Base-by-base conservation (phyloP, 2,797 vertebrate genomes). In the Sorex maritimensis region DNA sequence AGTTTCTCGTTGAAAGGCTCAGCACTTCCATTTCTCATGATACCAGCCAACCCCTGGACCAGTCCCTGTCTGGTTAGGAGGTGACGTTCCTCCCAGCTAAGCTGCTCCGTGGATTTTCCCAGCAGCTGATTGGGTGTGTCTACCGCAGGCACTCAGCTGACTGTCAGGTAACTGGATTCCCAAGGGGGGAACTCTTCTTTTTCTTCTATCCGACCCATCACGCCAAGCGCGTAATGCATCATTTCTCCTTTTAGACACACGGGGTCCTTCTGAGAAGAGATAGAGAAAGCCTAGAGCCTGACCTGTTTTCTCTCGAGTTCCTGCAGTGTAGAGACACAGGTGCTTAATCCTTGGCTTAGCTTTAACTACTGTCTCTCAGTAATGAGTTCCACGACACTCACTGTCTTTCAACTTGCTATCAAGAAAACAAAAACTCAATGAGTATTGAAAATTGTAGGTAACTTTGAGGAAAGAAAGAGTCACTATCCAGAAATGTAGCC, bases 21-120 rank as follows among this genome's bases (percentile, higher is more conserved):
- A 61, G 38, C 23, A 38, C 49, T 95, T 95, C 88, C 86, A 90
- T 92, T 96, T 92, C 96, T 90, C 94, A 88, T 28, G 68, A 49
- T 52, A 23, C 30, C 23, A 1, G 9, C 19, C 55, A 63, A 41
- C 55, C 74, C 49, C 24, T 0, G 28, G 44, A n/a, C 21, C 30
- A 17, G 17, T 5, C 30, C 19, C 0, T 4, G 34, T 61, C 26
- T 30, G 75, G 21, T 26, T 7, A 91, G 61, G 65, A 67, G 23
- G 26, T 11, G 9, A 34, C 24, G 34, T 61, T 34, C 67, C 24
- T 69, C n/a, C 41, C 15, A 41, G 44, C 71, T 58, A 30, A 44
- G 28, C 15, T 12, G 49, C 87, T 86, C 73, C 44, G 2, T 7
- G 11, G 15, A 63, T 63, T 24, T 82, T 77, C n/a, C 63, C 72